Base-by-base conservation (phyloP, 1,140 invertebrate species). In the Bombus pyrosoma region DNA sequence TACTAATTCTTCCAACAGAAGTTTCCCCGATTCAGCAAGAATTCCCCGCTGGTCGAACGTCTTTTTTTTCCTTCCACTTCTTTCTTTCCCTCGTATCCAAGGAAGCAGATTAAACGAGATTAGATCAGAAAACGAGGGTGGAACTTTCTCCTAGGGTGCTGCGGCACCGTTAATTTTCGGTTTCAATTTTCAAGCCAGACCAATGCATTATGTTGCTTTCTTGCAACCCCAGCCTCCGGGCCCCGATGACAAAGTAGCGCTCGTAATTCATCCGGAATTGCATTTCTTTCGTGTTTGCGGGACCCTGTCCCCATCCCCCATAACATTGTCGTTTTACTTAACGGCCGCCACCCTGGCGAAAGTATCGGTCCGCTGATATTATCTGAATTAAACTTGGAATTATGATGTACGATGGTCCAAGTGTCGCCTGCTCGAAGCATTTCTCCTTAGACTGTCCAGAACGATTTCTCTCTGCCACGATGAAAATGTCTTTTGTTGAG, bases 251-350 rank as follows among this genome's bases (percentile, higher is more conserved):
- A 91, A 91, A 91, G 69, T 87, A 80, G 47, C 74, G 80, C 81
- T 86, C 87, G 72, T 91, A 91, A 91, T 69, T 91, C 90, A 91
- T 62, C 57, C 37, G 83, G 83, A 91, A 91, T 91, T 91, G 84
- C 83, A 66, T 91, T 91, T 91, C 85, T 91, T 91, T 91, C 80
- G 59, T 41, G 73, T 74, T 76, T 71, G 59, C 73, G 18, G 28
- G 12, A 15, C 53, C 68, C 0, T 25, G 22, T 6, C 8, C 47
- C 64, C 2, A 4, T 13, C 25, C 53, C 37, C 9, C 15, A 15
- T 62, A 64, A 64, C 73, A 39, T 59, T 28, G 66, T 79, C 82
- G 47, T 62, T 71, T 69, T 43, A 84, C 47, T 77, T 53, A 71
- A 71, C 82, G 64, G 43, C 8, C 74, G 4, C 9, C 12, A 32